These are phyloP conservation scores for Merluccius polli DNA, from an alignment of 2,797 vertebrate genomes.

Conservation along the genomic window DNA sequence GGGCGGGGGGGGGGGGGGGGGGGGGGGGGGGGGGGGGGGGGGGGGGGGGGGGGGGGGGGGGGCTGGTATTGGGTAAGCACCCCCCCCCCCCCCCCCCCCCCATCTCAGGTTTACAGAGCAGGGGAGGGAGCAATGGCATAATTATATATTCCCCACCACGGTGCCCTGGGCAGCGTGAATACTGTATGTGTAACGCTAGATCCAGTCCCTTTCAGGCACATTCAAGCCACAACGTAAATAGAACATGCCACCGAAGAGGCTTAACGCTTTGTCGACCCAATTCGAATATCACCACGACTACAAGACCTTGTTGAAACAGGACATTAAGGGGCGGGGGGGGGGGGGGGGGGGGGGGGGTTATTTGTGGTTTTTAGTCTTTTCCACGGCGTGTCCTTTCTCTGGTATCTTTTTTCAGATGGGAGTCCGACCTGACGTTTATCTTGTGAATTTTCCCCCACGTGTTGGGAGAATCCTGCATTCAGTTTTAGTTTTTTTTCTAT, in stretches of 20 bases:
- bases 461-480: too few relatives aligned
- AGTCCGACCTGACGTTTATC: too few relatives aligned
- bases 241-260: slow-evolving; percentile 55
- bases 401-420: too few relatives aligned
- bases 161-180: slow-evolving; percentile 61
- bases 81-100: slow-evolving; percentile 50
- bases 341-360: slow-evolving; percentile 26
- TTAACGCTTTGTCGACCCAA: slow-evolving; percentile 70
- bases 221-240: slow-evolving; percentile 61
- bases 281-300: slow-evolving; percentile 58
- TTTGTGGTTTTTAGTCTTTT: slow-evolving; percentile 21
- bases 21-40: too few relatives aligned
- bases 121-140: slow-evolving; percentile 65
- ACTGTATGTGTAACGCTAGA: slow-evolving; percentile 67
- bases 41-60: too few relatives aligned
- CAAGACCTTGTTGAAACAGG: slow-evolving; percentile 17
- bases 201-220: slow-evolving; percentile 65
- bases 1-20: too few relatives aligned
- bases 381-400: too few relatives aligned
- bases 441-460: too few relatives aligned
- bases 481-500: too few relatives aligned
- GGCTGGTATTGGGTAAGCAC: slow-evolving; percentile 64
- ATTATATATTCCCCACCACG: slow-evolving; percentile 68
- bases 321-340: too few relatives aligned
- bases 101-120: slow-evolving; percentile 68